Conservation (phyloP, 2,888 invertebrate species). For the Lasioglossum villosulum region DNA sequence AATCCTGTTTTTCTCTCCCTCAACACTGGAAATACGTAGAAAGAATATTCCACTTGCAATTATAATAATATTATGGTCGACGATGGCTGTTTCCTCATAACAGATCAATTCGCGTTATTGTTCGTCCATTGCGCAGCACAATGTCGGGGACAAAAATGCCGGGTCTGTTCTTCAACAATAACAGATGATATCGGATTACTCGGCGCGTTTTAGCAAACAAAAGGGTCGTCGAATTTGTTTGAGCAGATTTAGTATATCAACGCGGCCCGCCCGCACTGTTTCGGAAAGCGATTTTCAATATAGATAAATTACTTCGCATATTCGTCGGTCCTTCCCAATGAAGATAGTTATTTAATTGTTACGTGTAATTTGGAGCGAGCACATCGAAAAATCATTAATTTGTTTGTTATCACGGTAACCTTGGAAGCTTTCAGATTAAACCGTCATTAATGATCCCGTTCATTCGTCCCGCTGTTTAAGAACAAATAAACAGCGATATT, state of each 20-base stretch:
- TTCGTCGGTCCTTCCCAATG: slow-evolving; percentile 34
- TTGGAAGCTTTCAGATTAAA: background rate
- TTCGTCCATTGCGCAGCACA: background rate
- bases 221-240: slow-evolving; percentile 49
- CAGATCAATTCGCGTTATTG: background rate
- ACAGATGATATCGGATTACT: slow-evolving; percentile 51
- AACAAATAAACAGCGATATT: background rate
- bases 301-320: slow-evolving; percentile 38
- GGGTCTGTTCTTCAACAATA: slow-evolving; percentile 30
- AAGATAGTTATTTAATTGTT: slow-evolving; percentile 53
- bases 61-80: background rate
- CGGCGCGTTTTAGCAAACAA: slow-evolving; percentile 47
- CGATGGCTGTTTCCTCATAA: background rate
- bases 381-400: slow-evolving; percentile 15
- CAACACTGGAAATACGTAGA: background rate
- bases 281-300: slow-evolving; percentile 46
- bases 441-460: background rate
- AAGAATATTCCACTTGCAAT: background rate
- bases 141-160: slow-evolving; percentile 8
- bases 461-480: background rate
- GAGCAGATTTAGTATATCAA: slow-evolving; percentile 37
- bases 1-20: background rate
- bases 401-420: background rate
- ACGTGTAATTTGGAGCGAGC: slow-evolving; percentile 13
- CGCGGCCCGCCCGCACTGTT: slow-evolving; percentile 26